These are phyloP conservation scores for Pterocles burchelli DNA, from an alignment of 2,113 vertebrate genomes.

Conservation along the genomic window DNA sequence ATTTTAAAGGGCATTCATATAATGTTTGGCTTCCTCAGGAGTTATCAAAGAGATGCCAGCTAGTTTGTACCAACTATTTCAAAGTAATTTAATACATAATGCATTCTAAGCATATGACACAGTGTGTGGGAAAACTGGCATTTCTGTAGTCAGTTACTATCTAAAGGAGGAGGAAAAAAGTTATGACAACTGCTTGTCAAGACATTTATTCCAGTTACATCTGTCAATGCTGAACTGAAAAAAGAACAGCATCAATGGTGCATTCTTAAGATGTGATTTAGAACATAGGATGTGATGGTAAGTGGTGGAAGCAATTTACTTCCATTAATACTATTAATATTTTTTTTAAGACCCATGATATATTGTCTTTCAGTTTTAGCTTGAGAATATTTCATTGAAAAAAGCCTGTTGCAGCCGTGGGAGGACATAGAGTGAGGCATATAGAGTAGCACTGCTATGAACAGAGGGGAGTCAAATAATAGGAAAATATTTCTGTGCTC, in stretches of 20 bases:
- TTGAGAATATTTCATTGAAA: background rate
- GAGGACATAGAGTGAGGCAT: background rate
- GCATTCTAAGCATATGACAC: background rate
- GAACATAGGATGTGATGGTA: background rate
- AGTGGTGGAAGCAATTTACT: slow-evolving; percentile 2
- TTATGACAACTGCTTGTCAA: slow-evolving; percentile 28
- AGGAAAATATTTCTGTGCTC: background rate
- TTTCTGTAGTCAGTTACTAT: background rate
- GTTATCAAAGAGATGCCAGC: background rate
- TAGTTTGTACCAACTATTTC: slow-evolving; percentile 9
- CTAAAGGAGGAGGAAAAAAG: background rate
- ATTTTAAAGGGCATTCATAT: background rate
- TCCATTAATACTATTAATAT: background rate
- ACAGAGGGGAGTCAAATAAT: background rate
- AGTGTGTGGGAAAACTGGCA: slow-evolving; percentile 4
- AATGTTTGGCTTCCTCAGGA: slow-evolving; percentile 6
- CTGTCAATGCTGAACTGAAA: slow-evolving; percentile 2
- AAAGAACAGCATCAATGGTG: background rate
- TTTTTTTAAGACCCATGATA: background rate
- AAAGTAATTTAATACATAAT: slow-evolving; percentile 3
- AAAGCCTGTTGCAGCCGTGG: background rate
- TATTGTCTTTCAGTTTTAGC: background rate
- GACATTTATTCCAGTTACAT: background rate
- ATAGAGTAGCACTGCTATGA: background rate
- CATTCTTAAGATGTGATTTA: background rate